A percentile compares a stretch with the other conserved stretches of the same genome.
phyloP scores from a whole-genome alignment of 2,113 vertebrate genomes.

The Heterotilapia buettikoferi region DNA sequence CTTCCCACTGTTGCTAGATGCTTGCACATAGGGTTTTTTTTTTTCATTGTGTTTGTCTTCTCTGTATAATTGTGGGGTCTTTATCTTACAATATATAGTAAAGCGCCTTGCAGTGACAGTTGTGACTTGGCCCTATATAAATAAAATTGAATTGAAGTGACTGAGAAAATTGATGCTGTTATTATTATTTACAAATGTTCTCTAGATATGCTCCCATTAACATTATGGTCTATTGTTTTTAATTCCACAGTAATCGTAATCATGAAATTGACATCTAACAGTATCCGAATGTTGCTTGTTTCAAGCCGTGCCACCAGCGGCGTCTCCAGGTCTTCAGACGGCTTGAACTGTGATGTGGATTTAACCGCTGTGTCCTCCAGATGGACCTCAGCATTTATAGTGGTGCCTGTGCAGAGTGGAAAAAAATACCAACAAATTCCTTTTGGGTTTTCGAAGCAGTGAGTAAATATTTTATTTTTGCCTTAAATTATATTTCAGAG shows the following conservation, averaged over 20 bases:
- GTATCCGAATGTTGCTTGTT: fast-evolving
- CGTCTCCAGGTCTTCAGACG: neutral
- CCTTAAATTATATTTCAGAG: neutral
- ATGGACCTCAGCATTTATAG: neutral
- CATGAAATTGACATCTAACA: neutral
- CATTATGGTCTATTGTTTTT: neutral
- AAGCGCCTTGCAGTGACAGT: neutral
- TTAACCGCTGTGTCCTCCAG: fast-evolving
- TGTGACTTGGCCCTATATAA: neutral
- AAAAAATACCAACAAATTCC: neutral
- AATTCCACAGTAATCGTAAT: neutral
- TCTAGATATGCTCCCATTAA: neutral
- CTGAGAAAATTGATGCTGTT: neutral
- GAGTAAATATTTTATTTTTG: neutral
- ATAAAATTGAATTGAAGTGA: neutral
- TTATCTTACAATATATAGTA: neutral
- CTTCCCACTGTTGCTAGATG: neutral
- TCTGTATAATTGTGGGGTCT: neutral
- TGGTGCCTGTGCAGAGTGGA: neutral
- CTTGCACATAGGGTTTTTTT: fast-evolving
- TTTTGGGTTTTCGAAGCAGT: neutral
- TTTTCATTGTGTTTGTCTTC: neutral
- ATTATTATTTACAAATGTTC: neutral
- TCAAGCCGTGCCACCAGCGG: neutral
- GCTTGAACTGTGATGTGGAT: neutral